phyloP scores from a whole-genome alignment of 1,140 invertebrate species.

The Heliconius hewitsoni region DNA sequence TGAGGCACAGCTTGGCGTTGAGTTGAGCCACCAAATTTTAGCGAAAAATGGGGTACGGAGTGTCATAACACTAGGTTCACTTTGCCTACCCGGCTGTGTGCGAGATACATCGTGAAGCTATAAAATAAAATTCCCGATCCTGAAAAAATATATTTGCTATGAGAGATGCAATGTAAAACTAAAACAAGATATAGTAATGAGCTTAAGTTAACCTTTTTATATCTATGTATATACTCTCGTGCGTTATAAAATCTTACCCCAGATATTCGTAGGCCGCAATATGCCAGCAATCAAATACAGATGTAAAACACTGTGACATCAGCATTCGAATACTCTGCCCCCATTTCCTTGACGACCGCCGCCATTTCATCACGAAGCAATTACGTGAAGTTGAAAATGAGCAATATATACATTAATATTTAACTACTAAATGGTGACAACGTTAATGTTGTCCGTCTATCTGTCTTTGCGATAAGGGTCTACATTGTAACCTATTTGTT shows the following conservation, averaged over 20 bases:
- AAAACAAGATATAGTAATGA: no score
- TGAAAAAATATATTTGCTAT: no score
- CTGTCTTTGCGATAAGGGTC: conserved; percentile 56
- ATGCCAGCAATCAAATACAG: background rate
- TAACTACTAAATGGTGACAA: conserved; percentile 47
- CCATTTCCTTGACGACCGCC: conserved; percentile 19
- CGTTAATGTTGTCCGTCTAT: conserved; percentile 53
- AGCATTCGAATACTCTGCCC: conserved; percentile 3
- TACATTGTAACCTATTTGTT: conserved; percentile 43
- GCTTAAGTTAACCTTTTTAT: no score
- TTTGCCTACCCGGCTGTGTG: no score
- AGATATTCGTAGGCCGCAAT: background rate
- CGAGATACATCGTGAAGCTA: no score
- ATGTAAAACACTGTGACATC: conserved; percentile 8
- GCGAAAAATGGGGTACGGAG: no score
- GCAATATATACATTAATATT: conserved; percentile 26
- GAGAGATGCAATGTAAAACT: no score
- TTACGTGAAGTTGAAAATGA: conserved; percentile 40
- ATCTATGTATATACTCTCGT: no score
- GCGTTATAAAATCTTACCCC: background rate
- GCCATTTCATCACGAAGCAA: conserved; percentile 27
- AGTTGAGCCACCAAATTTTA: no score
- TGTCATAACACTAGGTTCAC: no score
- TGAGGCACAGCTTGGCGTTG: no score
- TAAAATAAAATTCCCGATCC: no score